Percentiles rank a stretch among this genome's conserved stretches.
phyloP scores from a whole-genome alignment of 2,113 vertebrate genomes.

The Pycnonotus jocosus region DNA sequence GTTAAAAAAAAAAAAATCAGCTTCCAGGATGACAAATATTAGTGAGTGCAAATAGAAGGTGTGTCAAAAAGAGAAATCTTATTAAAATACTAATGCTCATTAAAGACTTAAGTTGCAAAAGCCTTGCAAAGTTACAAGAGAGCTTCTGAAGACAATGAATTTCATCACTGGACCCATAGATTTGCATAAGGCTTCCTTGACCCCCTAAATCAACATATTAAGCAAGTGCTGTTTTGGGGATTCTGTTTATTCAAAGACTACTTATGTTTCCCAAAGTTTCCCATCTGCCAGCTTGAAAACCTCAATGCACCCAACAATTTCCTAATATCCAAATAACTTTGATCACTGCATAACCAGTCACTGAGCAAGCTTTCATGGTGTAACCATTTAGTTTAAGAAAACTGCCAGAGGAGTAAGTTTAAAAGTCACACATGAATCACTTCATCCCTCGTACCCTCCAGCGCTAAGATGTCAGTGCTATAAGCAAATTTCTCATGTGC shows the following conservation, averaged over 20 bases:
- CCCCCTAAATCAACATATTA: not conserved
- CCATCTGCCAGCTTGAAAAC: not conserved
- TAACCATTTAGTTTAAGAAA: not conserved
- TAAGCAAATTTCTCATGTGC: not conserved
- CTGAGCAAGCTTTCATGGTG: not conserved
- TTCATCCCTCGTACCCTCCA: not conserved
- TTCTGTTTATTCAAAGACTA: not conserved
- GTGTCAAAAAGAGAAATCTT: slow-evolving; percentile 33
- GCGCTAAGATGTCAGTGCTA: not conserved
- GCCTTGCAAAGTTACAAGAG: not conserved
- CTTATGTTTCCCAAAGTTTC: not conserved
- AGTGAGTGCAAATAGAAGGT: slow-evolving; percentile 18
- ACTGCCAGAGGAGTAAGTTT: not conserved
- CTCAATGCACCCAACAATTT: not conserved
- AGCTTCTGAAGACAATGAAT: not conserved
- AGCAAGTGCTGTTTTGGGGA: not conserved
- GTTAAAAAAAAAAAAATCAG: not conserved
- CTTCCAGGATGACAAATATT: not conserved
- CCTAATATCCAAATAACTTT: not conserved
- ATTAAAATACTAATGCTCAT: slow-evolving; percentile 36
- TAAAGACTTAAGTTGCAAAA: slow-evolving; percentile 43
- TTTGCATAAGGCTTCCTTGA: not conserved
- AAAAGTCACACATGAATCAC: not conserved
- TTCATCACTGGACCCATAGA: not conserved
- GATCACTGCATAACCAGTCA: not conserved